phyloP scores from a whole-genome alignment of 2,888 invertebrate species.

The Melikaiella ostensackeni region DNA sequence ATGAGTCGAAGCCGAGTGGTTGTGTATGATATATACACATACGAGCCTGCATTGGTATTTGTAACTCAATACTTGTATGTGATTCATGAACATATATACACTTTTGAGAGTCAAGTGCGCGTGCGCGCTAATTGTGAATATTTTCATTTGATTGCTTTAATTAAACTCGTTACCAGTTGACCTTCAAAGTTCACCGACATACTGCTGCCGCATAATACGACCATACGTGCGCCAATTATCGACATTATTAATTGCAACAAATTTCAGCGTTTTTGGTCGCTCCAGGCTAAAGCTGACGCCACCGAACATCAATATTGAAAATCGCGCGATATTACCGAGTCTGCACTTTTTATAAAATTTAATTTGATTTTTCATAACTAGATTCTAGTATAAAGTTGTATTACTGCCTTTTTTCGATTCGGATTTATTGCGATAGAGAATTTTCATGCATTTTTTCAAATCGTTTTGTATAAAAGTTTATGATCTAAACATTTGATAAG shows the following conservation, averaged over 20 bases:
- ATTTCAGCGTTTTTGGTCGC: conserved; percentile 38
- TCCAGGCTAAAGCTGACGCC: conserved; percentile 13
- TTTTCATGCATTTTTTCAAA: too few species aligned
- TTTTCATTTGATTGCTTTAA: conserved; percentile 74
- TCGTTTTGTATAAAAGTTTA: too few species aligned
- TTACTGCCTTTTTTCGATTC: not conserved
- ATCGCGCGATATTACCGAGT: not conserved
- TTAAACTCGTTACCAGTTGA: conserved; percentile 68
- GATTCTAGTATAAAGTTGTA: too few species aligned
- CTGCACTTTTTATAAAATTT: conserved; percentile 41
- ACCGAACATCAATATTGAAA: conserved; percentile 1
- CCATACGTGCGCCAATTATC: conserved; percentile 63
- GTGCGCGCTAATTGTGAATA: conserved; percentile 63
- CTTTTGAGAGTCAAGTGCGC: conserved; percentile 43
- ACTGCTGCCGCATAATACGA: conserved; percentile 45
- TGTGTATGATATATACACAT: conserved; percentile 29
- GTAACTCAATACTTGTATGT: not conserved
- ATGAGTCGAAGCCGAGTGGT: conserved; percentile 63
- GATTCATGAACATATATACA: not conserved
- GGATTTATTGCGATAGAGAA: too few species aligned
- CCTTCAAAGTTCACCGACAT: conserved; percentile 69
- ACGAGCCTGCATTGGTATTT: not conserved
- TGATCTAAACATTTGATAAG: too few species aligned
- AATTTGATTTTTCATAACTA: not conserved
- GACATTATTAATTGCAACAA: conserved; percentile 61